Evolutionary conservation across 2,888 invertebrate species (phyloP).

Genomic region (Archips xylosteana): DNA sequence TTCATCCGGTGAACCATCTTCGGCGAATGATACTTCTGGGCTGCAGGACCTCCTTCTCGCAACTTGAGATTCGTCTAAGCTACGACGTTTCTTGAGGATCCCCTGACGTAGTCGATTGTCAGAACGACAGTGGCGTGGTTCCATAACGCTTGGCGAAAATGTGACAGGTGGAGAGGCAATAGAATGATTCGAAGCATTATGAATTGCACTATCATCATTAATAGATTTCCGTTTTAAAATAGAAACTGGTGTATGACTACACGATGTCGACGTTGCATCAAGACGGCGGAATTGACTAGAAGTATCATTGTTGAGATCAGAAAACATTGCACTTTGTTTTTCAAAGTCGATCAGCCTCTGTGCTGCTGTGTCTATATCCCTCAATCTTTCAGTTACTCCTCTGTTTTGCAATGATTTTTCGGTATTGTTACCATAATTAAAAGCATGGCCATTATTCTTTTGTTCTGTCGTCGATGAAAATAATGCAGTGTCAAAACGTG

Average conservation of each 20-base stretch:
- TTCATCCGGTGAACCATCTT: conserved; percentile 84
- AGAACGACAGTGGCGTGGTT: conserved; percentile 85
- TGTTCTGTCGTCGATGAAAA: conserved; percentile 71
- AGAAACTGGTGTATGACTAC: conserved; percentile 85
- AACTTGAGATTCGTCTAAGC: conserved; percentile 92
- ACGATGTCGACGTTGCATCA: conserved; percentile 70
- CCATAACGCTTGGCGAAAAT: conserved; percentile 91
- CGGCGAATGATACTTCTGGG: conserved; percentile 87
- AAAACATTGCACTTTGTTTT: conserved; percentile 84
- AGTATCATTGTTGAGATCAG: conserved; percentile 82
- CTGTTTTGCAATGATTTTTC: conserved; percentile 66
- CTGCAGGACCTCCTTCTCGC: conserved; percentile 89
- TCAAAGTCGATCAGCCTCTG: conserved; percentile 84
- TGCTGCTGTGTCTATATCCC: conserved; percentile 82
- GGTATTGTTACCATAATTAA: conserved; percentile 69
- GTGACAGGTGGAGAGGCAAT: conserved; percentile 90
- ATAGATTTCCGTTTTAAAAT: conserved; percentile 89
- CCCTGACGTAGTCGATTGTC: conserved; percentile 88
- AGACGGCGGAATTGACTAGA: conserved; percentile 83
- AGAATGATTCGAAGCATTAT: conserved; percentile 81
- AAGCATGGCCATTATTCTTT: conserved; percentile 67
- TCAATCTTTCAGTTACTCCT: conserved; percentile 79
- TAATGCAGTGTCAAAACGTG: conserved; percentile 64
- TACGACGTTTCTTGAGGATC: conserved; percentile 93
- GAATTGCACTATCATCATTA: conserved; percentile 81